phyloP scores from a whole-genome alignment of 1,140 invertebrate genomes.

The Nomia melanderi region DNA sequence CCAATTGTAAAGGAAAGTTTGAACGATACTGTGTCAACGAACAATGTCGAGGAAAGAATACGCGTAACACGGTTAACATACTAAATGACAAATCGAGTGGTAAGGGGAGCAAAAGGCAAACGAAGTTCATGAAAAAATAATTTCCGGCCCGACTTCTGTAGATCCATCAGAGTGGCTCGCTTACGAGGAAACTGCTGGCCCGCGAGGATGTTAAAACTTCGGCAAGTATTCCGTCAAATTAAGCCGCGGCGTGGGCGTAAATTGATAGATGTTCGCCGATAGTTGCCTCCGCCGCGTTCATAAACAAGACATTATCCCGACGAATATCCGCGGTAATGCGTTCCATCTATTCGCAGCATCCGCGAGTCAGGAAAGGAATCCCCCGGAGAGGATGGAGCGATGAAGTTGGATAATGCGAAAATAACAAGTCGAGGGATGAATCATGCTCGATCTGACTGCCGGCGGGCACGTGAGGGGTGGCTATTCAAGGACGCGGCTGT shows the following conservation, averaged over 20 bases:
- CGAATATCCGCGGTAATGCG: slow-evolving; percentile 68
- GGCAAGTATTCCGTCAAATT: slow-evolving; percentile 29
- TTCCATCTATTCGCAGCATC: slow-evolving; percentile 57
- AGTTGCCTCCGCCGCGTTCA: slow-evolving; percentile 49
- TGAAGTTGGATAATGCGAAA: slow-evolving; percentile 69
- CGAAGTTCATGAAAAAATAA: slow-evolving; percentile 1
- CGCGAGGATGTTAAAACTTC: background rate
- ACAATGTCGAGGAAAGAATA: too few species aligned
- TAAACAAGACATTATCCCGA: slow-evolving; percentile 73
- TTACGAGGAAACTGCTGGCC: slow-evolving; percentile 13
- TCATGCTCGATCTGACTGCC: slow-evolving; percentile 60
- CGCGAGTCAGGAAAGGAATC: slow-evolving; percentile 66
- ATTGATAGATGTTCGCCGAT: slow-evolving; percentile 66
- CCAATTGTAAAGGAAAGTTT: too few species aligned
- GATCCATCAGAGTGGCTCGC: slow-evolving; percentile 27
- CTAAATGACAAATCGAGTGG: slow-evolving; percentile 30
- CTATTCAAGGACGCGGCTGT: slow-evolving; percentile 5
- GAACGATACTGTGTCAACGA: too few species aligned
- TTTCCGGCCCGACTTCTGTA: slow-evolving; percentile 9
- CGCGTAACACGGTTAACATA: too few species aligned
- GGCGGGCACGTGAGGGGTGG: slow-evolving; percentile 45
- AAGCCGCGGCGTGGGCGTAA: slow-evolving; percentile 36
- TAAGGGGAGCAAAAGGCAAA: background rate
- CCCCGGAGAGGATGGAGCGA: slow-evolving; percentile 56
- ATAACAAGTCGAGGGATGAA: slow-evolving; percentile 72